Conservation (phyloP, 2,113 vertebrate genomes). For the Martes martes region DNA sequence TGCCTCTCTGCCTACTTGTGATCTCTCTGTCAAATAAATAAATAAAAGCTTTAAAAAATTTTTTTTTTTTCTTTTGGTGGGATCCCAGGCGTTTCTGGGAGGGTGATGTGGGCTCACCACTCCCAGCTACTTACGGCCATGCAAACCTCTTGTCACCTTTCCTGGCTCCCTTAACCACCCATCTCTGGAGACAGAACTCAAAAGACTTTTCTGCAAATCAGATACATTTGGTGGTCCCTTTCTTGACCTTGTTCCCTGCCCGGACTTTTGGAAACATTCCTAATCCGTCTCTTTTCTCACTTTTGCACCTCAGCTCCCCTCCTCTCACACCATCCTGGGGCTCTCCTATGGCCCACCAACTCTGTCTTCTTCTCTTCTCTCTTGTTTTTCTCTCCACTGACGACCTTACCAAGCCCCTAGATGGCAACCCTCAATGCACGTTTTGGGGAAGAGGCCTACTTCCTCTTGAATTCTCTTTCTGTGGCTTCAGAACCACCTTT, state of each 20-base stretch:
- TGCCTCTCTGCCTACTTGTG: not conserved
- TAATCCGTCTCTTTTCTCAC: not conserved
- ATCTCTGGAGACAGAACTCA: not conserved
- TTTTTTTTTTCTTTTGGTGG: too few species aligned
- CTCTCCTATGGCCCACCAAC: not conserved
- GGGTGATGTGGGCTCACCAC: not conserved
- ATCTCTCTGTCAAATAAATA: too few species aligned
- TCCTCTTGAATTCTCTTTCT: not conserved
- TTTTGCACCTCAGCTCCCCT: not conserved
- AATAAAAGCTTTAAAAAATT: too few species aligned
- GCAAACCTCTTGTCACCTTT: not conserved
- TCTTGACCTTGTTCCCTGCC: not conserved
- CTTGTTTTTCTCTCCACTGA: not conserved
- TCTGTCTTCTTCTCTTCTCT: not conserved
- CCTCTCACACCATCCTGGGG: not conserved
- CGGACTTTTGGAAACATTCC: too few species aligned
- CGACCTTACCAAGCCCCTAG: not conserved
- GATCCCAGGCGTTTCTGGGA: not conserved
- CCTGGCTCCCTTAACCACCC: not conserved
- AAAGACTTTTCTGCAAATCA: not conserved
- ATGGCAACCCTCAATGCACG: not conserved
- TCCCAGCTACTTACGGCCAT: too few species aligned
- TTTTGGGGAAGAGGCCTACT: not conserved
- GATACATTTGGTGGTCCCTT: not conserved
- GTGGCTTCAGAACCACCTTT: not conserved